Conservation (phyloP, 2,113 vertebrate genomes). For the Barbus barbus region DNA sequence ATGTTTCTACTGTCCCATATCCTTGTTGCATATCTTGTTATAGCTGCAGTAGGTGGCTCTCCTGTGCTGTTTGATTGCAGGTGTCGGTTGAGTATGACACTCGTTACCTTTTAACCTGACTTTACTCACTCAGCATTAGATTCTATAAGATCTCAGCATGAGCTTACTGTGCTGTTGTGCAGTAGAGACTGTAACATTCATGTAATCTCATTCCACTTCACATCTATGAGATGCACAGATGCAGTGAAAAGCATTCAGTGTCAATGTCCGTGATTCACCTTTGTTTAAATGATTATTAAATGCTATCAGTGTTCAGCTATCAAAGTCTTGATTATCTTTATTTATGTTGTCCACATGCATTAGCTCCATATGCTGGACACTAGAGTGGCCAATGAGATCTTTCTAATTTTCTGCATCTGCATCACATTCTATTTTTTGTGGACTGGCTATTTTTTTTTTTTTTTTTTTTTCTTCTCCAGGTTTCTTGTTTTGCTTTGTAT, state of each 20-base stretch:
- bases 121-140: background rate
- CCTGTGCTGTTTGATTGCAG: background rate
- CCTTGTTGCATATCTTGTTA: background rate
- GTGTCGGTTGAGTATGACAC: no score
- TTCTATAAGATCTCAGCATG: background rate
- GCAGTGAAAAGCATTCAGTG: background rate
- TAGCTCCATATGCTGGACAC: background rate
- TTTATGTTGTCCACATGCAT: background rate
- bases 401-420: conserved; percentile 10
- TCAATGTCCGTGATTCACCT: background rate
- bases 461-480: no score
- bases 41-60: background rate
- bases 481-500: conserved; percentile 14
- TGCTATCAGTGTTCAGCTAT: background rate
- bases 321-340: background rate
- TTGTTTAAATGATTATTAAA: no score
- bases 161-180: no score
- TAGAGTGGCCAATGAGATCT: background rate
- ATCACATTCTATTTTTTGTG: conserved; percentile 9
- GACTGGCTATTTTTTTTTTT: background rate
- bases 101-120: background rate
- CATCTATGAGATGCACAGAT: background rate
- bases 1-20: background rate
- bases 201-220: background rate
- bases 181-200: no score